phyloP scores from a whole-genome alignment of 2,113 vertebrate species.

The Callorhinus ursinus region DNA sequence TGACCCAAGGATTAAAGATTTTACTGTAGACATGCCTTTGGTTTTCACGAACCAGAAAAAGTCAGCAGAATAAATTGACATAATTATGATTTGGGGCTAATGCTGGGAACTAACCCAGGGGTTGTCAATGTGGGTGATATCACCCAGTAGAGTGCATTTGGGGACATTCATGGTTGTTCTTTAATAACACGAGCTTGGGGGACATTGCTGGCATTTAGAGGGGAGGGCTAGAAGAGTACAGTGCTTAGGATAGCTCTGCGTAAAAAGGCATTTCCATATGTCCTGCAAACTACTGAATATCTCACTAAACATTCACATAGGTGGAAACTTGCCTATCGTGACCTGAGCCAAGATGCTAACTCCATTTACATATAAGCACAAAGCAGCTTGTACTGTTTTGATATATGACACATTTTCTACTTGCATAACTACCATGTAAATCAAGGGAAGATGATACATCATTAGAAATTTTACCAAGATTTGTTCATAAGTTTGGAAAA shows the following conservation, averaged over 20 bases:
- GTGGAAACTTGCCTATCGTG: not conserved
- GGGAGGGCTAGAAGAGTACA: not conserved
- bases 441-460: not conserved
- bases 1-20: not conserved
- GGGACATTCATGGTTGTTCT: not conserved
- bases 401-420: not conserved
- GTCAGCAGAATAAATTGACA: not conserved
- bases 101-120: not conserved
- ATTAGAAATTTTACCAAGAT: not conserved
- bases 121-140: not conserved
- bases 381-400: not conserved
- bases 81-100: constrained; percentile 21
- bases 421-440: not conserved
- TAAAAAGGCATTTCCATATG: not conserved
- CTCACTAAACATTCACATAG: not conserved
- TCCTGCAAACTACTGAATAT: not conserved
- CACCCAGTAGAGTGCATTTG: not conserved
- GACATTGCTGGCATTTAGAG: not conserved
- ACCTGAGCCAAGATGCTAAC: not conserved
- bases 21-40: not conserved
- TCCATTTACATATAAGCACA: not conserved
- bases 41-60: not conserved
- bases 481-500: not conserved
- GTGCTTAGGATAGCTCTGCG: not conserved
- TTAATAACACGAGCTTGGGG: not conserved